phyloP scores from a whole-genome alignment of 2,888 invertebrate genomes.

The Drosophila falleni region DNA sequence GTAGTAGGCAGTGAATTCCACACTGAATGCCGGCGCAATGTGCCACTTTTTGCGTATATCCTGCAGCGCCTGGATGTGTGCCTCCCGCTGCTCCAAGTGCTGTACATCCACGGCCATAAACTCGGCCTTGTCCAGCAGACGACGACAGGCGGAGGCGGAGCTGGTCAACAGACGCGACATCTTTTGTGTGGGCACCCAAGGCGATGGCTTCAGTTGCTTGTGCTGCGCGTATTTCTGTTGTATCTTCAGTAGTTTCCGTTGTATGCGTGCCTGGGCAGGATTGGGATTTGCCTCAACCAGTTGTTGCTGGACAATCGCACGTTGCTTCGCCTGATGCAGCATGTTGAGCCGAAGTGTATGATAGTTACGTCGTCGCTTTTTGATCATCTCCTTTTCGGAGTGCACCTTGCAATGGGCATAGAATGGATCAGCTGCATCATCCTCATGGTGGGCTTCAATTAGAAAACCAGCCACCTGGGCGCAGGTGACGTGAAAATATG shows the following conservation, averaged over 20 bases:
- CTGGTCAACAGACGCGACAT: constrained; percentile 96
- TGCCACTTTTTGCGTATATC: constrained; percentile 97
- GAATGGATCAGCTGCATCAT: constrained; percentile 98
- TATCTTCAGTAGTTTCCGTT: constrained; percentile 93
- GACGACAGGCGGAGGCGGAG: constrained; percentile 94
- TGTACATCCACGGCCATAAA: constrained; percentile 95
- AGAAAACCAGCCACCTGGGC: constrained; percentile 97
- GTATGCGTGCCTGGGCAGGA: constrained; percentile 91
- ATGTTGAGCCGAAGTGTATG: constrained; percentile 93
- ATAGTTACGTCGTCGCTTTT: constrained; percentile 93
- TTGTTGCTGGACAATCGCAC: constrained; percentile 57
- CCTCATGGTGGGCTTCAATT: constrained; percentile 96
- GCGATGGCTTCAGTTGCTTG: constrained; percentile 90
- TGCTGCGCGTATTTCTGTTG: constrained; percentile 92
- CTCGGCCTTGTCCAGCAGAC: constrained; percentile 93
- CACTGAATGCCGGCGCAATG: constrained; percentile 96
- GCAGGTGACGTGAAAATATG: constrained; percentile 99
- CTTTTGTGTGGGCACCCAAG: constrained; percentile 98
- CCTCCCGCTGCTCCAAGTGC: constrained; percentile 92
- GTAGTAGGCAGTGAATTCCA: constrained; percentile 97
- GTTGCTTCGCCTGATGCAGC: constrained; percentile 87
- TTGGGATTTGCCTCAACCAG: constrained; percentile 85
- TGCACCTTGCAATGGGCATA: constrained; percentile 98
- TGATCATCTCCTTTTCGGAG: constrained; percentile 95
- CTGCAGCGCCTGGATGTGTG: constrained; percentile 91